Evolutionary conservation across 2,888 invertebrate species (phyloP).

Genomic region (Linnaemya vulpina): DNA sequence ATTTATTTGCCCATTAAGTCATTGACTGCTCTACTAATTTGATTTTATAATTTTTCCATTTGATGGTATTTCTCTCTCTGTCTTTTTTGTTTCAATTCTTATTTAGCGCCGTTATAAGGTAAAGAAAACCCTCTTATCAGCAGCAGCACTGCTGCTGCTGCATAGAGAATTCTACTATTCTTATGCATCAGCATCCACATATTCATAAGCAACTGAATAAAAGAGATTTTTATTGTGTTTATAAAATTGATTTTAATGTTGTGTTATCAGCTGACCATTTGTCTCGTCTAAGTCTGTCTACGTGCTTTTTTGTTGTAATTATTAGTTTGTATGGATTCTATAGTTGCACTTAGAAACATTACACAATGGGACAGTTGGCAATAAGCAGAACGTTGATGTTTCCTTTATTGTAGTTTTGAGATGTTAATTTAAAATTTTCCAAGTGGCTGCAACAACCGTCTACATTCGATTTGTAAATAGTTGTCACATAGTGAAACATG

Average conservation of each 20-base stretch:
- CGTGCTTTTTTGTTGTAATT: constrained; percentile 9
- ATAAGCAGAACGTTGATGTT: background rate
- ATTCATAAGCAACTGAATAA: background rate
- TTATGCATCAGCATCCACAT: background rate
- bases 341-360: background rate
- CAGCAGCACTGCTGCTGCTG: constrained; percentile 23
- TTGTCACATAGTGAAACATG: too few relatives aligned
- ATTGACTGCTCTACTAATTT: constrained; percentile 58
- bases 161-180: constrained; percentile 13
- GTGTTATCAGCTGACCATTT: constrained; percentile 16
- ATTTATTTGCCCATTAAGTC: constrained; percentile 26
- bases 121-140: constrained; percentile 54
- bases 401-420: too few relatives aligned
- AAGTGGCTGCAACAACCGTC: too few relatives aligned
- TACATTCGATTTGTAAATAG: too few relatives aligned
- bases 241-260: constrained; percentile 17
- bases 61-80: background rate
- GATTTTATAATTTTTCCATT: constrained; percentile 39
- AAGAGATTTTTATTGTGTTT: background rate
- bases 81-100: background rate
- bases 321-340: background rate
- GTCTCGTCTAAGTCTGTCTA: constrained; percentile 61
- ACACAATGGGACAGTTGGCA: background rate
- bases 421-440: too few relatives aligned
- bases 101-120: constrained; percentile 49